Evolutionary conservation across 2,888 invertebrate species (phyloP).

Genomic region (Pilophorus perplexus): DNA sequence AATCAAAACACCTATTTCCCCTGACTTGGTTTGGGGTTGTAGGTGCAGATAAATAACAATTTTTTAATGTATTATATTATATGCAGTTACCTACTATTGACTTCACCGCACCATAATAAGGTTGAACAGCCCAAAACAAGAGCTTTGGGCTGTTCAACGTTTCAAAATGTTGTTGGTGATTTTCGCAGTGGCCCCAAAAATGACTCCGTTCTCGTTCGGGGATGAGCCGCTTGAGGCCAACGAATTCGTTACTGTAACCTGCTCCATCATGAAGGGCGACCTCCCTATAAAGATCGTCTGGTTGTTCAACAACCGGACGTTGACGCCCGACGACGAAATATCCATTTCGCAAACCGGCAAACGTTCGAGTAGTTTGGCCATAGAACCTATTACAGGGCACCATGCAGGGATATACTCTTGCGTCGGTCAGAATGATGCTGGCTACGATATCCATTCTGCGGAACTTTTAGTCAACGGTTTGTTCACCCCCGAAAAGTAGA

Average conservation of each 20-base stretch:
- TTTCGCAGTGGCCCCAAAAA: slow-evolving; percentile 48
- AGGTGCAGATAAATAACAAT: too few relatives aligned
- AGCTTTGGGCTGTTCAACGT: too few relatives aligned
- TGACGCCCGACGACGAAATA: slow-evolving; percentile 58
- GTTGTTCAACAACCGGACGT: slow-evolving; percentile 58
- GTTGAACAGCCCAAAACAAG: too few relatives aligned
- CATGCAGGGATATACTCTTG: slow-evolving; percentile 76
- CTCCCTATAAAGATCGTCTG: slow-evolving; percentile 66
- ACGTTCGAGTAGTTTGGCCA: slow-evolving; percentile 63
- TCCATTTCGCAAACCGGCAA: slow-evolving; percentile 60
- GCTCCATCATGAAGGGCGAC: slow-evolving; percentile 59
- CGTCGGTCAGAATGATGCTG: slow-evolving; percentile 66
- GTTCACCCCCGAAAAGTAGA: slow-evolving; percentile 13
- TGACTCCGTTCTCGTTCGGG: slow-evolving; percentile 49
- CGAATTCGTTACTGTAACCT: slow-evolving; percentile 55
- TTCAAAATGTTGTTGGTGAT: too few relatives aligned
- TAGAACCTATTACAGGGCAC: slow-evolving; percentile 66
- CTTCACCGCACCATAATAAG: too few relatives aligned
- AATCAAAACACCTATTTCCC: too few relatives aligned
- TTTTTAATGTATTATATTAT: too few relatives aligned
- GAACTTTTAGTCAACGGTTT: slow-evolving; percentile 69
- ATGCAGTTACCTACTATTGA: too few relatives aligned
- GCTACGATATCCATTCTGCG: slow-evolving; percentile 64
- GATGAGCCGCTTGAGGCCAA: slow-evolving; percentile 50
- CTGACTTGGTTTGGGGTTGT: too few relatives aligned